These are phyloP conservation scores for Bursaphelenchus mucronatus DNA, from an alignment of 1,140 invertebrate species.

Conservation along the genomic window DNA sequence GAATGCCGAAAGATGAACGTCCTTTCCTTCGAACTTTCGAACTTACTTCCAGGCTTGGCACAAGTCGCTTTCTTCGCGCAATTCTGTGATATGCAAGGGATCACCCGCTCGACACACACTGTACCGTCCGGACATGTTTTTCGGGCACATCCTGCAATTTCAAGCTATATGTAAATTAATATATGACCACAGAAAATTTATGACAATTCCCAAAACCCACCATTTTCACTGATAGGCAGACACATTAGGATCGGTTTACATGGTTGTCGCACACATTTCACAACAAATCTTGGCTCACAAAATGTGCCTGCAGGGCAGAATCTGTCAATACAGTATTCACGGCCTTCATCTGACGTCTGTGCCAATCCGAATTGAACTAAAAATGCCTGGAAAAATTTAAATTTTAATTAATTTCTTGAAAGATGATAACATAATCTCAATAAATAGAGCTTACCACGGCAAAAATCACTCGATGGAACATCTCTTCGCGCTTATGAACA, in stretches of 20 bases:
- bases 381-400: too few species aligned
- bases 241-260: slow-evolving; percentile 23
- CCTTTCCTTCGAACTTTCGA: not conserved
- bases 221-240: slow-evolving; percentile 15
- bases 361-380: too few species aligned
- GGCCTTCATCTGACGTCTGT: too few species aligned
- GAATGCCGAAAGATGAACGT: too few species aligned
- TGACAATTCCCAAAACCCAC: not conserved
- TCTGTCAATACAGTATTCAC: slow-evolving; percentile 26
- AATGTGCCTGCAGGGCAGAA: slow-evolving; percentile 30
- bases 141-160: slow-evolving; percentile 26
- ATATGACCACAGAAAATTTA: slow-evolving; percentile 22
- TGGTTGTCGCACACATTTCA: slow-evolving; percentile 24
- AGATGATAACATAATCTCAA: too few species aligned
- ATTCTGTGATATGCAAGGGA: slow-evolving; percentile 27
- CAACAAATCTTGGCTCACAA: slow-evolving; percentile 4
- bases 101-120: slow-evolving; percentile 28
- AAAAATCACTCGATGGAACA: too few species aligned
- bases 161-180: slow-evolving; percentile 15
- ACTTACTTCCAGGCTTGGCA: slow-evolving; percentile 31
- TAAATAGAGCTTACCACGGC: too few species aligned
- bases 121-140: slow-evolving; percentile 18
- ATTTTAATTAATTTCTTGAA: too few species aligned
- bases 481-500: too few species aligned
- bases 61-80: slow-evolving; percentile 29